Conservation (phyloP, 2,113 vertebrate genomes). For the Patagioenas fasciata region DNA sequence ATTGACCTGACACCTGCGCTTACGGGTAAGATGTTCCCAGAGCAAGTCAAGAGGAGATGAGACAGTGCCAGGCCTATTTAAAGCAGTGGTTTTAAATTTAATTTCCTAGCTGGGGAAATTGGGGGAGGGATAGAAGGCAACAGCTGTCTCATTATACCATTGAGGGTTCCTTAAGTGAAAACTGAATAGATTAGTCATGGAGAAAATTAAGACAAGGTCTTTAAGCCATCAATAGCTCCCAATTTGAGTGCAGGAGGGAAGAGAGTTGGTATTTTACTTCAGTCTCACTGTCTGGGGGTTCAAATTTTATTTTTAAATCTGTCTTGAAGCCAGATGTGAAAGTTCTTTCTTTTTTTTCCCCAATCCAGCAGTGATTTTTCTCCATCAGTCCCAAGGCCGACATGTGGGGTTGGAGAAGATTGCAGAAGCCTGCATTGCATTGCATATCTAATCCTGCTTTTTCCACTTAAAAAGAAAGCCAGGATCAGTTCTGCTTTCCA, state of each 20-base stretch:
- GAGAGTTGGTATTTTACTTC: constrained; percentile 21
- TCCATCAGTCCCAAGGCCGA: background rate
- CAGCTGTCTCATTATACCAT: constrained; percentile 64
- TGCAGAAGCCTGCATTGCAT: background rate
- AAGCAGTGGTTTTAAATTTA: constrained; percentile 59
- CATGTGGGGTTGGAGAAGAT: background rate
- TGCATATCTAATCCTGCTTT: background rate
- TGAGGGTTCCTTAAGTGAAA: constrained; percentile 60
- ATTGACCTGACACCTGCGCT: constrained; percentile 56
- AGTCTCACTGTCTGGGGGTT: background rate
- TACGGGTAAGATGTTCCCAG: background rate
- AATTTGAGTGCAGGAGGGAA: constrained; percentile 20
- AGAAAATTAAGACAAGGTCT: constrained; percentile 66
- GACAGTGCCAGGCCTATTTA: constrained; percentile 50
- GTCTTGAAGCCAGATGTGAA: constrained; percentile 15
- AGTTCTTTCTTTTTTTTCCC: background rate
- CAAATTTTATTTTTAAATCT: constrained; percentile 47
- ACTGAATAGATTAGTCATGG: constrained; percentile 66
- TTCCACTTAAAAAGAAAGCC: background rate
- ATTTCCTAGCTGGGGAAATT: constrained; percentile 41
- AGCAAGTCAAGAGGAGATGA: constrained; percentile 40
- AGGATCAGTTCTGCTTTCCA: background rate
- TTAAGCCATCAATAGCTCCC: constrained; percentile 64
- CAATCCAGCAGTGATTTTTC: background rate
- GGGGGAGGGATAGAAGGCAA: constrained; percentile 37